Evolutionary conservation across 2,888 invertebrate species (phyloP), one percentile per base, ranked within the genome.

Genomic region (Philopedon plagiatum): DNA sequence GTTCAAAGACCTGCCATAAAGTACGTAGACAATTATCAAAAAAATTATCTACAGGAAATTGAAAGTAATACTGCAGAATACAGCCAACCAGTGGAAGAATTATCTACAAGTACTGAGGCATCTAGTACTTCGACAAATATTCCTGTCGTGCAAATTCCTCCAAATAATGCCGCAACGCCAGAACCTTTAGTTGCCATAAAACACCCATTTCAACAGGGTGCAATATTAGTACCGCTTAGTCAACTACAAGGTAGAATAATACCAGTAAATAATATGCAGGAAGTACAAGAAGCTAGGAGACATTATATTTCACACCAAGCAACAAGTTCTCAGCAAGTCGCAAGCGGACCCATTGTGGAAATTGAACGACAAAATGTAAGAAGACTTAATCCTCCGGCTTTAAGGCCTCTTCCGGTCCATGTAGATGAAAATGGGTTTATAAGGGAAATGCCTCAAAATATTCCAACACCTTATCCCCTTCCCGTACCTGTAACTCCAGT

Each of bases 121-220:
- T 76, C 80, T 58, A 49, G 87, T 74, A 89, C 89, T 5, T 86
- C 89, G 19, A 88, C 87, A 62, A 86, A 89, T 60, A 86, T 88
- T 69, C 88, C 89, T 63, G 86, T 89, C 0, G 85, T 89, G 26
- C 89, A 90, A 78, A 88, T 89, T 63, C 89, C 88, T 58, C 81
- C 83, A 2, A 82, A 81, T 58, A 76, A 78, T 73, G 64, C 71
- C 9, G 73, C 7, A 23, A 65, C 64, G 7, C 54, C 60, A 5
- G 81, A 86, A 84, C 83, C 82, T 13, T 75, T 83, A 34, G 82
- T 85, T 15, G 88, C 87, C 78, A 87, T 89, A 64, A 86, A 86
- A 46, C 84, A 85, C 78, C 85, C 84, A 1, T 83, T 81, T 66
- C 84, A 85, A 73, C 79, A 81, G 62, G 82, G 83, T 23, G 80